Evolutionary conservation across 2,113 vertebrate species (phyloP).

Genomic region (Okapia johnstoni): DNA sequence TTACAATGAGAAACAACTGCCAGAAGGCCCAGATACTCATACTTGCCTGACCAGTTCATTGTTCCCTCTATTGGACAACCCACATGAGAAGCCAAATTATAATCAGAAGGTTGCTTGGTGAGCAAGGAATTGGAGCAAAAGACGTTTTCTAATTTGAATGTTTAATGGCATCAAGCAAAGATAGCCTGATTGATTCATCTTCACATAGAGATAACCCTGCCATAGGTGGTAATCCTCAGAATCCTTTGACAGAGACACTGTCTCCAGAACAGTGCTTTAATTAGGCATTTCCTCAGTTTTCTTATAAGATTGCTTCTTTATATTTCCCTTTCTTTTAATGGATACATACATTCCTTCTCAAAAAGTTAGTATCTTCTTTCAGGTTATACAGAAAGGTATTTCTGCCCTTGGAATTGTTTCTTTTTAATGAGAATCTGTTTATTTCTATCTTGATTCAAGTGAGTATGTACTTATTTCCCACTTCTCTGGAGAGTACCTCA

Average conservation of each 20-base stretch:
- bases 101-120: slow-evolving; percentile 67
- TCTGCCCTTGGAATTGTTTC: not conserved
- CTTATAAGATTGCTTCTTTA: not conserved
- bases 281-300: slow-evolving; percentile 18
- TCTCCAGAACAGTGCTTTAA: not conserved
- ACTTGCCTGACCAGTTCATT: slow-evolving; percentile 49
- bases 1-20: slow-evolving; percentile 43
- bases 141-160: slow-evolving; percentile 63
- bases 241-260: not conserved
- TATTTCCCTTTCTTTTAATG: slow-evolving; percentile 27
- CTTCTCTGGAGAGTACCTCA: not conserved
- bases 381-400: slow-evolving; percentile 4
- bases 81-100: slow-evolving; percentile 70
- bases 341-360: not conserved
- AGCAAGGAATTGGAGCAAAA: slow-evolving; percentile 63
- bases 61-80: slow-evolving; percentile 48
- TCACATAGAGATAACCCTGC: slow-evolving; percentile 41
- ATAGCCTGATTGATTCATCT: slow-evolving; percentile 50
- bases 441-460: not conserved
- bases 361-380: slow-evolving; percentile 1
- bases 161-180: slow-evolving; percentile 67
- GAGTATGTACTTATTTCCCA: not conserved
- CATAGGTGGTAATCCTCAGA: slow-evolving; percentile 39
- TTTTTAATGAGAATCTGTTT: slow-evolving; percentile 17
- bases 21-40: slow-evolving; percentile 19